These are phyloP conservation scores for Struthio camelus DNA, from an alignment of 2,113 vertebrate genomes.

Conservation along the genomic window DNA sequence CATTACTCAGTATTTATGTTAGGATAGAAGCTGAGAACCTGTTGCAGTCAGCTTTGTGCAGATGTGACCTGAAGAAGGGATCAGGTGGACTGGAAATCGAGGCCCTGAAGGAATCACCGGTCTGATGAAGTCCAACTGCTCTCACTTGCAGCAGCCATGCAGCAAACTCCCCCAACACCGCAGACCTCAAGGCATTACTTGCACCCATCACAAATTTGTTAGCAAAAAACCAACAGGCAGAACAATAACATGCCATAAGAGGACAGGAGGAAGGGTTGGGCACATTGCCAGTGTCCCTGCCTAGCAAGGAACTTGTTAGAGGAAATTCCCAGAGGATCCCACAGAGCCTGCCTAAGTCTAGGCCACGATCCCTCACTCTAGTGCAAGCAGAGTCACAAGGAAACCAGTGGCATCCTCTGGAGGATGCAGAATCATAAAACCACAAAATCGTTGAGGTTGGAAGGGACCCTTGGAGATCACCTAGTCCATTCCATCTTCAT, in stretches of 20 bases:
- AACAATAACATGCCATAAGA: neutral
- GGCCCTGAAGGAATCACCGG: neutral
- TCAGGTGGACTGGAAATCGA: neutral
- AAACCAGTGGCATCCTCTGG: neutral
- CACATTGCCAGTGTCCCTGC: neutral
- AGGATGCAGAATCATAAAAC: neutral
- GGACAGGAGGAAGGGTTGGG: neutral
- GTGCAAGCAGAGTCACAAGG: neutral
- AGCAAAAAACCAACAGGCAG: neutral
- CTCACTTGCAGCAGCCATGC: neutral
- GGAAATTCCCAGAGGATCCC: neutral
- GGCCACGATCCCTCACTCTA: accelerated
- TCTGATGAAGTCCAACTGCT: neutral
- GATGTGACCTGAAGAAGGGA: neutral
- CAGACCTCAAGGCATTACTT: neutral
- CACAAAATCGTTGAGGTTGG: neutral
- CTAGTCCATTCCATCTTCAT: neutral
- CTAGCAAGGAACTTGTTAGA: neutral
- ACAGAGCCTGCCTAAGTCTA: neutral
- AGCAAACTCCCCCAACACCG: neutral
- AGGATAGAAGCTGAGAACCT: neutral
- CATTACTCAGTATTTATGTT: neutral
- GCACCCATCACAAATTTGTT: neutral
- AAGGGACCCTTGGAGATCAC: neutral
- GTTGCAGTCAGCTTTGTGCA: neutral